phyloP scores from a whole-genome alignment of 2,888 invertebrate species.

The Calephelis perditalis region DNA sequence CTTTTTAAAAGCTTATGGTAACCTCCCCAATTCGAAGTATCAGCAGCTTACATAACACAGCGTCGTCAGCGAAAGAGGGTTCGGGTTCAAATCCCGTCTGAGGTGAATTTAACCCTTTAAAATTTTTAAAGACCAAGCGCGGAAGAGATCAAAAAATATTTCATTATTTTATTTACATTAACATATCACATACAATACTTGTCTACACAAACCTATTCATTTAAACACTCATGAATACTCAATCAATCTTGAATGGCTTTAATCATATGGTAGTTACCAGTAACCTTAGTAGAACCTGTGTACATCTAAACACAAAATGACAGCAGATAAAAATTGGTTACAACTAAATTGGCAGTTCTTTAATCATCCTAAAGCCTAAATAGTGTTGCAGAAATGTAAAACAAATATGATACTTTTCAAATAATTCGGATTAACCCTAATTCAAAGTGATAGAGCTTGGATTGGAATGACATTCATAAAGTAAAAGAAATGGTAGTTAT shows the following conservation, averaged over 20 bases:
- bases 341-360: conserved; percentile 6
- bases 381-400: conserved; percentile 14
- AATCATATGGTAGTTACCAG: conserved; percentile 47
- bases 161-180: no score
- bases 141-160: no score
- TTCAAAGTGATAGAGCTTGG: neutral
- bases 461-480: neutral
- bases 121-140: no score
- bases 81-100: no score
- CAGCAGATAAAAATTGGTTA: conserved; percentile 8
- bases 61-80: no score
- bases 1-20: no score
- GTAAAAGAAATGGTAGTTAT: conserved; percentile 28
- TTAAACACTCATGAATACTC: conserved; percentile 23
- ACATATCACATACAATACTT: no score
- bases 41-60: no score
- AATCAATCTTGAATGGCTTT: conserved; percentile 21
- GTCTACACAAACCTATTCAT: neutral
- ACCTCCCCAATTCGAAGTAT: no score
- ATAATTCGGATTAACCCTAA: neutral
- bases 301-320: neutral
- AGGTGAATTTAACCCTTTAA: no score
- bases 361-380: conserved; percentile 17
- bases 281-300: conserved; percentile 21
- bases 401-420: neutral